Conservation (phyloP, 1,140 invertebrate species). For the Andricus grossulariae region DNA sequence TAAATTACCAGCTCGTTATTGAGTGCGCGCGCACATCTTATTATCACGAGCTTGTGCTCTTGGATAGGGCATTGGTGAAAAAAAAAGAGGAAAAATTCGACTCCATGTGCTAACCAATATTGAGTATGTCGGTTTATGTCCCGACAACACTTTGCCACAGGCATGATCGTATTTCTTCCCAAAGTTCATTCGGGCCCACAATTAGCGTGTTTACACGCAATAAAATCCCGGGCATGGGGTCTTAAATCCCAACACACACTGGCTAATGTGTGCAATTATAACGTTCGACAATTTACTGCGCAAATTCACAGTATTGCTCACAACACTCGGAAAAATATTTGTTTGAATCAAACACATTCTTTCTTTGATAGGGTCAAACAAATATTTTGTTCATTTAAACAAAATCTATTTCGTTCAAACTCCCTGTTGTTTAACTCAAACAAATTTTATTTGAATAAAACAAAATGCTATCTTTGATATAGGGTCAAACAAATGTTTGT, state of each 20-base stretch:
- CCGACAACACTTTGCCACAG: conserved; percentile 29
- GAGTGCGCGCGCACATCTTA: neutral
- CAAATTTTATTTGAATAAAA: no score
- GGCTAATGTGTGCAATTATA: conserved; percentile 46
- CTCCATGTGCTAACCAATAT: conserved; percentile 17
- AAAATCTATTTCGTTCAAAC: no score
- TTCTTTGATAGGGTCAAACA: no score
- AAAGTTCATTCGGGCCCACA: conserved; percentile 35
- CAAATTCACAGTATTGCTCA: neutral
- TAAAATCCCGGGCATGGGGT: conserved; percentile 33
- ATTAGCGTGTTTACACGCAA: conserved; percentile 56
- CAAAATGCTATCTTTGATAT: no score
- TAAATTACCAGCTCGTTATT: conserved; percentile 28
- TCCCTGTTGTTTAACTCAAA: no score
- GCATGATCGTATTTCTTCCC: conserved; percentile 29
- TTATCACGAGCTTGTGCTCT: neutral
- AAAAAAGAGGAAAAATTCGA: conserved; percentile 20
- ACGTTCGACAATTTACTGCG: conserved; percentile 11
- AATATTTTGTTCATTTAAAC: no score
- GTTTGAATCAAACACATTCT: no score
- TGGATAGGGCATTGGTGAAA: neutral
- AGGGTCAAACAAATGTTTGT: no score
- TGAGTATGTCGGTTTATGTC: conserved; percentile 12
- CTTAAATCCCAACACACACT: conserved; percentile 32
- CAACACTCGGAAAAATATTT: neutral